Percentiles rank a stretch among this genome's conserved stretches.
Conservation (phyloP, 2,888 invertebrate species). For the Galerucella nymphaeae region DNA sequence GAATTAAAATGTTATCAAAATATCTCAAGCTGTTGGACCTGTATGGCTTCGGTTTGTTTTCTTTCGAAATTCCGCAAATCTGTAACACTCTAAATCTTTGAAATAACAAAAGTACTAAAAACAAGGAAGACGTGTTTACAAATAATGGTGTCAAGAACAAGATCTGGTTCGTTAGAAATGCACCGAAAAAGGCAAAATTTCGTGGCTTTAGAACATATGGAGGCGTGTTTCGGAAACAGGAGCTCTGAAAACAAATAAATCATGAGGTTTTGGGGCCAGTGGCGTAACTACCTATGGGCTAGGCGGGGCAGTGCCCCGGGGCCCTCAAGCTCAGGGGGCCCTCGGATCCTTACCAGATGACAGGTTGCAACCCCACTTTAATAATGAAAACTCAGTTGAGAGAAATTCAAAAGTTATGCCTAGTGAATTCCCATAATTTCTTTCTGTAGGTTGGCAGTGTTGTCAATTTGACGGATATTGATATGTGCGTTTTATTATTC, state of each 20-base stretch:
- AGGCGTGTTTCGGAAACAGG: conserved; percentile 6
- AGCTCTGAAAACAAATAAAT: conserved; percentile 22
- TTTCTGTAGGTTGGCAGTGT: too few relatives aligned
- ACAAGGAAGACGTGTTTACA: conserved; percentile 20
- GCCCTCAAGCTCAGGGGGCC: too few relatives aligned
- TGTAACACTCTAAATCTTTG: conserved; percentile 5
- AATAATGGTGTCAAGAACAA: conserved; percentile 20
- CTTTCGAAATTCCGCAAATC: conserved; percentile 5
- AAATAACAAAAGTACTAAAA: conserved; percentile 5
- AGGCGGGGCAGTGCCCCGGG: too few relatives aligned
- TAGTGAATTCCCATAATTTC: too few relatives aligned
- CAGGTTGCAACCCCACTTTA: too few relatives aligned
- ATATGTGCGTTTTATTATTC: too few relatives aligned
- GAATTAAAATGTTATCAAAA: neutral
- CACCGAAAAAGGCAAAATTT: conserved; percentile 14
- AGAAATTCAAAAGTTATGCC: too few relatives aligned
- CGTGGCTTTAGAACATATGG: conserved; percentile 4
- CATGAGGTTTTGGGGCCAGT: conserved; percentile 14
- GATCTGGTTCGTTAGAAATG: conserved; percentile 4
- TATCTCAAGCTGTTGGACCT: neutral
- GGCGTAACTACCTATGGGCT: too few relatives aligned
- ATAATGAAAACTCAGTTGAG: too few relatives aligned
- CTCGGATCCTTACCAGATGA: too few relatives aligned
- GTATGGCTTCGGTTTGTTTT: neutral
- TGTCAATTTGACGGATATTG: too few relatives aligned